Base-by-base conservation (phyloP, 2,797 vertebrate genomes). In the Coreius guichenoti region DNA sequence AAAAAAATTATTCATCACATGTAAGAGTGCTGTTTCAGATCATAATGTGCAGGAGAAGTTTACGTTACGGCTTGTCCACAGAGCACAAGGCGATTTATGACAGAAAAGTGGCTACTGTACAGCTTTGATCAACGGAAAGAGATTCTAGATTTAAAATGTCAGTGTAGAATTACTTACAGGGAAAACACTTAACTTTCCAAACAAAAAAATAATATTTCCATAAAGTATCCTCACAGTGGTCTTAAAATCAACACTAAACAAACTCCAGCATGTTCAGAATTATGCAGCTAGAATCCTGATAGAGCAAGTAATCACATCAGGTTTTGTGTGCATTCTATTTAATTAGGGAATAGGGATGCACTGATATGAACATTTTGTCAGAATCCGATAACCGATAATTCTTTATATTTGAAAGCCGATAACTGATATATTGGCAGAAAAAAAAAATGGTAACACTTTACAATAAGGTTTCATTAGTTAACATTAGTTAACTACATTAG, bases 1-100 rank as follows among this genome's bases (percentile, higher is more conserved):
- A 83, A 89, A 89, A 90, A 88, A 89, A 83, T 51, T 84, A 92
- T 92, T 88, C 91, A 91, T 91, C 87, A 86, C 36, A 68, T 23
- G 69, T 51, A 68, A 80, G 83, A 81, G 51, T 49, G 2, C 75
- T 80, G 83, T 67, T 77, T 70, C 54, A 63, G 78, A 85, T 82
- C 61, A 54, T 78, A 82, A 81, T 70, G 61, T 90, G 88, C 86
- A 88, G 86, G 89, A 73, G 69, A 87, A 87, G 81, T 85, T 91
- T 68, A 85, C 72, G 77, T 79, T 75, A 56, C 80, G 63, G 79
- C 82, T 85, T 83, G 88, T 54, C 54, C 82, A 2, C 26, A 79
- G 63, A 73, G 70, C 61, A 31, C 29, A 58, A 63, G 73, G 82
- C 43, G 26, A 87, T 77, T 70, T 68, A 74, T 87, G 82, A 80